Evolutionary conservation across 2,113 vertebrate genomes (phyloP), one percentile per base, ranked within the genome.

Genomic region (Calcarius ornatus): DNA sequence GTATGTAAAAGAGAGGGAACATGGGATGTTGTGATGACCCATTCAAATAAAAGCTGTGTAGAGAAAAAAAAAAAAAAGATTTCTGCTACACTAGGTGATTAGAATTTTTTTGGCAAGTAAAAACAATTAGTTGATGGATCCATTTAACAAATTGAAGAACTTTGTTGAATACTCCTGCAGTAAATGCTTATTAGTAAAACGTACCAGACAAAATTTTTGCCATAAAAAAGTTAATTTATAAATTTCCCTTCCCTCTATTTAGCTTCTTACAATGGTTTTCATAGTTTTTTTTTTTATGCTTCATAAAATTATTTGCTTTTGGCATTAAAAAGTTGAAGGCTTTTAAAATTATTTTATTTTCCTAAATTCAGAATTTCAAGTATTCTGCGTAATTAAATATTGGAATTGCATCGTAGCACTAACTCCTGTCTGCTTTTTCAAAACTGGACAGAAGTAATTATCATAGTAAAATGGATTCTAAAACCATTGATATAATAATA

Each of bases 381-480:
- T 15, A 51, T 48, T 80, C 8, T 37, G 4, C 75, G 10, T 35
- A 64, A 43, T 54, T 69, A 54, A 77, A 57, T n/a, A 16, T 10
- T 35, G 10, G 7, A 65, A 6, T 16, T 59, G 3, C 38, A 27
- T 86, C 17, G 17, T 31, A 45, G 5, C 14, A 45, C 4, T 60
- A 68, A 19, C 37, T 59, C 15, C 13, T 63, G 3, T 37, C n/a
- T 92, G 35, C 16, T 25, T 83, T 83, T 76, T 17, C 23, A 78
- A 86, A 86, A 92, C 51, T 1, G 2, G 14, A 57, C 11, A 28
- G 27, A 83, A 65, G 4, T 50, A 48, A 65, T 90, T 64, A 11
- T 42, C 7, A 59, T 70, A 61, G 54, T 79, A 85, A 95, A 95
- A 94, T 45, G 56, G 76, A 92, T 95, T 94, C 42, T 85, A 84